These are phyloP conservation scores for Betta splendens DNA, from an alignment of 2,797 vertebrate genomes.

Conservation along the genomic window DNA sequence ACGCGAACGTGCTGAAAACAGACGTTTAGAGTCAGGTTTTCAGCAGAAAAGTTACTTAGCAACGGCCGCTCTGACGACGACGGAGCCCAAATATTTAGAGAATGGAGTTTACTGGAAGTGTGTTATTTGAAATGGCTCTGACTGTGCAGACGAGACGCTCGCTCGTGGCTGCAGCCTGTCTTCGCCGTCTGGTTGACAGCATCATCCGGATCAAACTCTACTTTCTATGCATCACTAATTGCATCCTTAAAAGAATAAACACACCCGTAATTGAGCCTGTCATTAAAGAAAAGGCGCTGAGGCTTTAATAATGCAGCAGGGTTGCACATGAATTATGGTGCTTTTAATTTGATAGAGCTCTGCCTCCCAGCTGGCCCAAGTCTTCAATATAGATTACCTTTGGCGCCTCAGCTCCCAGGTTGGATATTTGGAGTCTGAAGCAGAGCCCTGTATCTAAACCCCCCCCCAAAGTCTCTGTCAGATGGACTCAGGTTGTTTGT, in stretches of 20 bases:
- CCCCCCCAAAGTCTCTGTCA: too few relatives aligned
- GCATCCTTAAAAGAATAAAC: slow-evolving; percentile 36
- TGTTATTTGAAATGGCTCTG: too few relatives aligned
- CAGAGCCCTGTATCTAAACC: too few relatives aligned
- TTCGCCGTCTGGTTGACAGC: slow-evolving; percentile 41
- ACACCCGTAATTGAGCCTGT: slow-evolving; percentile 42
- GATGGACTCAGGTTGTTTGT: too few relatives aligned
- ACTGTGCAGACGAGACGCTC: too few relatives aligned
- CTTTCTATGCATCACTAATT: slow-evolving; percentile 53
- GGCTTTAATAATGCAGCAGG: slow-evolving; percentile 40
- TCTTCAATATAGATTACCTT: slow-evolving; percentile 17
- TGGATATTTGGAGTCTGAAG: slow-evolving; percentile 25
- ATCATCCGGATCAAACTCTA: slow-evolving; percentile 44
- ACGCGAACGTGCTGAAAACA: too few relatives aligned
- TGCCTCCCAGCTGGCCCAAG: slow-evolving; percentile 21
- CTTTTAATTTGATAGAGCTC: slow-evolving; percentile 35
- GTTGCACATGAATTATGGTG: slow-evolving; percentile 43
- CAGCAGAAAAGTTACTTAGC: too few relatives aligned
- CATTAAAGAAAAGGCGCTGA: slow-evolving; percentile 34
- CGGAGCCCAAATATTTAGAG: too few relatives aligned
- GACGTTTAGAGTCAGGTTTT: too few relatives aligned
- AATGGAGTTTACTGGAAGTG: too few relatives aligned
- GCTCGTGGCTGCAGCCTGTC: too few relatives aligned
- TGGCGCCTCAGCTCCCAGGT: slow-evolving; percentile 13
- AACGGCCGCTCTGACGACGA: too few relatives aligned